phyloP scores from a whole-genome alignment of 2,888 invertebrate genomes.

The Ferrisia virgata region DNA sequence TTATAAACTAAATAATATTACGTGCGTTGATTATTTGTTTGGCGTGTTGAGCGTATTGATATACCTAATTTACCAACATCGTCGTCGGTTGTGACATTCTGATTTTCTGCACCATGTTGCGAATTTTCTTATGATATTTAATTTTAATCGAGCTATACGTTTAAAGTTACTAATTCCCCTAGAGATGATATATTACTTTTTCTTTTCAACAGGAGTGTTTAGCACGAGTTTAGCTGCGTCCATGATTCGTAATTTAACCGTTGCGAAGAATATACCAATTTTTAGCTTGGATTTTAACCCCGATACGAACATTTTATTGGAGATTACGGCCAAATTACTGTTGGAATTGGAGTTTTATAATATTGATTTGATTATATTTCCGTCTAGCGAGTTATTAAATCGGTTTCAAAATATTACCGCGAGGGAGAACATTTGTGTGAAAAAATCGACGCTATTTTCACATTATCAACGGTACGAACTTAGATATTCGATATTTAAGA shows the following conservation, averaged over 20 bases:
- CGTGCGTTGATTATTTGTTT: not conserved
- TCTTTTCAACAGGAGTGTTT: conserved; percentile 1
- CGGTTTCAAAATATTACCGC: conserved; percentile 12
- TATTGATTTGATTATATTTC: conserved; percentile 33
- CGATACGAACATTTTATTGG: not conserved
- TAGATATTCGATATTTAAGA: not conserved
- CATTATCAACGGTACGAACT: conserved; percentile 33
- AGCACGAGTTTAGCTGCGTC: not conserved
- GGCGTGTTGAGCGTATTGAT: too few relatives aligned
- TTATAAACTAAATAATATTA: not conserved
- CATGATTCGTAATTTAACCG: conserved; percentile 26
- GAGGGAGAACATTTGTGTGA: conserved; percentile 35
- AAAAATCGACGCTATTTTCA: not conserved
- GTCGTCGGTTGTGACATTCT: not conserved
- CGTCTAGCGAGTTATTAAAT: not conserved
- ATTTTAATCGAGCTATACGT: not conserved
- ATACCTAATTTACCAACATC: not conserved
- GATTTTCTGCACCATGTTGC: not conserved
- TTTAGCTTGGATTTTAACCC: conserved; percentile 18
- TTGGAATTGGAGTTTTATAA: conserved; percentile 1
- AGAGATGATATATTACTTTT: not conserved
- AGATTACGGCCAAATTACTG: not conserved
- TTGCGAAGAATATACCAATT: conserved; percentile 10
- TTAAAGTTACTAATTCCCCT: not conserved
- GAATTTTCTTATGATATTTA: not conserved